phyloP scores from a whole-genome alignment of 2,113 vertebrate species.

The Tetrao urogallus region DNA sequence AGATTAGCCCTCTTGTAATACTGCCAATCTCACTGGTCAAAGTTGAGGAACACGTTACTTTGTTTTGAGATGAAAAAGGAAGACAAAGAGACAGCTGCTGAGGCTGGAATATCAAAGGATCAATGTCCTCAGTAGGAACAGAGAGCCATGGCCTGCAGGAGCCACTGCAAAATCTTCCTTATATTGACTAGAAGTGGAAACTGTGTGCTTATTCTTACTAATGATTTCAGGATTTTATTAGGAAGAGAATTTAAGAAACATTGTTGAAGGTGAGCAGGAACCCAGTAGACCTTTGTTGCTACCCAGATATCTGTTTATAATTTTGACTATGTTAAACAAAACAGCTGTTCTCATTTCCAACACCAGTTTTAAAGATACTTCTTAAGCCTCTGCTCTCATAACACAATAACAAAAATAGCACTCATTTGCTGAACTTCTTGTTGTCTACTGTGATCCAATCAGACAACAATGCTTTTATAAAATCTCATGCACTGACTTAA shows the following conservation, averaged over 20 bases:
- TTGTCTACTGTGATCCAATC: background rate
- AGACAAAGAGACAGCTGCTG: background rate
- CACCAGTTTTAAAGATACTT: background rate
- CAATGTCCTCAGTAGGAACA: background rate
- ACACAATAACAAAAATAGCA: background rate
- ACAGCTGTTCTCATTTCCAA: background rate
- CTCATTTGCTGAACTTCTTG: background rate
- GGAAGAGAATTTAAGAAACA: background rate
- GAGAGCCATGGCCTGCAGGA: background rate
- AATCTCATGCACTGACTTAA: background rate
- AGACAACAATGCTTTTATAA: background rate
- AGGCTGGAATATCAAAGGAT: slow-evolving; percentile 16
- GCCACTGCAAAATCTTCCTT: background rate
- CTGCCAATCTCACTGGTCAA: slow-evolving; percentile 22
- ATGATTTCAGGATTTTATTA: background rate
- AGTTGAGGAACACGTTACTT: slow-evolving; percentile 44
- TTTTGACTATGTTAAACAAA: background rate
- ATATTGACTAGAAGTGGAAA: background rate
- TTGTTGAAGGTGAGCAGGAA: background rate
- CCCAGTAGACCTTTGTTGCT: background rate
- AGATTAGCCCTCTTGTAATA: background rate
- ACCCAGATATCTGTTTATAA: background rate
- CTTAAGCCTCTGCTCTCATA: background rate
- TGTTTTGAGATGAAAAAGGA: slow-evolving; percentile 31
- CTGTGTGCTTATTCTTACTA: background rate